Evolutionary conservation across 2,797 vertebrate genomes (phyloP).

Genomic region (Naso thynnoides): DNA sequence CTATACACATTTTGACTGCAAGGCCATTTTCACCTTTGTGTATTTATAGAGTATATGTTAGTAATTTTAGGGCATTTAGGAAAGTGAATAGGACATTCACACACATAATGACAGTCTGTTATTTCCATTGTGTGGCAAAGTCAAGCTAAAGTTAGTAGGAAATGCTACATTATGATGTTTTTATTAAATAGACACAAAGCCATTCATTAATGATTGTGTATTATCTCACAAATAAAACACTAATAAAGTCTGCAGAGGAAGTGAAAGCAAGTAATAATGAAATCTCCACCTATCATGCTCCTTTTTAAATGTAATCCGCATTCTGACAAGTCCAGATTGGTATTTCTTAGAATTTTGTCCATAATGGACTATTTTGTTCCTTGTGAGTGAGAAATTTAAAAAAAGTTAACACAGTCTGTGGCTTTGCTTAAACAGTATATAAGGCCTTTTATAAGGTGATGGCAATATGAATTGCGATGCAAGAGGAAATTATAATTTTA

Average conservation of each 20-base stretch:
- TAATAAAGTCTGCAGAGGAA: neutral
- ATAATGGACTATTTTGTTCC: neutral
- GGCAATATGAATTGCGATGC: too few relatives aligned
- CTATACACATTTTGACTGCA: slow-evolving; percentile 7
- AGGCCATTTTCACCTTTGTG: neutral
- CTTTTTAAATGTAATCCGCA: neutral
- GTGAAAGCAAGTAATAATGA: neutral
- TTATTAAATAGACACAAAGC: slow-evolving; percentile 1
- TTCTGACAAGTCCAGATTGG: neutral
- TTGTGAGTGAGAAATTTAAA: neutral
- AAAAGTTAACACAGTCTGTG: neutral
- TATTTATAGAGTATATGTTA: neutral
- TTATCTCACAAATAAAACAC: neutral
- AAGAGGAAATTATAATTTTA: too few relatives aligned
- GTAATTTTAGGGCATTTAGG: slow-evolving; percentile 9
- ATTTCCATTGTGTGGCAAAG: slow-evolving; percentile 5
- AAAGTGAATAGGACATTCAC: slow-evolving; percentile 14
- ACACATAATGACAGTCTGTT: slow-evolving; percentile 6
- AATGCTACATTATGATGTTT: neutral
- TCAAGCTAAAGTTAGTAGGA: slow-evolving; percentile 9
- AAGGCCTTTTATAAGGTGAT: too few relatives aligned
- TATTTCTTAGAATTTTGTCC: rapidly evolving
- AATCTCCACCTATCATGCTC: neutral
- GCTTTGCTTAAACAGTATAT: too few relatives aligned
- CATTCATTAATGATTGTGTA: neutral